These are phyloP conservation scores for Megalurothrips usitatus DNA, from an alignment of 2,888 invertebrate genomes.

Conservation along the genomic window DNA sequence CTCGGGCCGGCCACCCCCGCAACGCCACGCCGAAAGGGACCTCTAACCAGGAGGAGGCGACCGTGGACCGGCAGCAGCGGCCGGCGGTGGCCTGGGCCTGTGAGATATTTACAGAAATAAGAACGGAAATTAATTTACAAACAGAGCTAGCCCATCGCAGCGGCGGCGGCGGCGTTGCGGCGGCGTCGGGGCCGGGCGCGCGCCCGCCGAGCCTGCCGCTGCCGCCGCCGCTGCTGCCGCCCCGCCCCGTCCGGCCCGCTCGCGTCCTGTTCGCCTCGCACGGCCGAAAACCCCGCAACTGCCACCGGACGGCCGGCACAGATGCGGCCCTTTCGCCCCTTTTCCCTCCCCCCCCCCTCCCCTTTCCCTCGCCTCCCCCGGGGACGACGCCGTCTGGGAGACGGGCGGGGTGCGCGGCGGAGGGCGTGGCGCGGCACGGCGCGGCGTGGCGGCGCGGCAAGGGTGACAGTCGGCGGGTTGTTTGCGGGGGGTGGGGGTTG, in stretches of 20 bases:
- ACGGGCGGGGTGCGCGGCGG: not conserved
- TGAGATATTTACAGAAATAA: slow-evolving; percentile 24
- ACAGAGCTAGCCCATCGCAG: slow-evolving; percentile 3
- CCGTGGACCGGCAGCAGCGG: not conserved
- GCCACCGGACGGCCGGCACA: no score
- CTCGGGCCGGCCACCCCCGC: not conserved
- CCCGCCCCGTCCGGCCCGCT: not conserved
- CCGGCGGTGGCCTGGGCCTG: not conserved
- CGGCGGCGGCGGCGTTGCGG: not conserved
- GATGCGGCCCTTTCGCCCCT: no score
- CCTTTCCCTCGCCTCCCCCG: no score
- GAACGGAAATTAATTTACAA: slow-evolving; percentile 27
- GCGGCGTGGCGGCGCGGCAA: not conserved
- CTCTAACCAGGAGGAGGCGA: no score
- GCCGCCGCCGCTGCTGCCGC: not conserved
- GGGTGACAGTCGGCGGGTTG: slow-evolving; percentile 20
- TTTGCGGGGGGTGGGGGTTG: slow-evolving; percentile 1
- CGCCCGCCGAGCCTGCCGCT: not conserved
- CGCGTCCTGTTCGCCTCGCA: not conserved
- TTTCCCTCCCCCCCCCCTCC: no score
- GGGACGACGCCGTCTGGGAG: not conserved
- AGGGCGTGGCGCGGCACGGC: not conserved
- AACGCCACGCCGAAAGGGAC: no score
- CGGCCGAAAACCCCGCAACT: no score
- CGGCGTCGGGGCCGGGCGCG: no score